These are phyloP conservation scores for Metaphire vulgaris DNA, from an alignment of 1,140 invertebrate genomes.

Conservation along the genomic window DNA sequence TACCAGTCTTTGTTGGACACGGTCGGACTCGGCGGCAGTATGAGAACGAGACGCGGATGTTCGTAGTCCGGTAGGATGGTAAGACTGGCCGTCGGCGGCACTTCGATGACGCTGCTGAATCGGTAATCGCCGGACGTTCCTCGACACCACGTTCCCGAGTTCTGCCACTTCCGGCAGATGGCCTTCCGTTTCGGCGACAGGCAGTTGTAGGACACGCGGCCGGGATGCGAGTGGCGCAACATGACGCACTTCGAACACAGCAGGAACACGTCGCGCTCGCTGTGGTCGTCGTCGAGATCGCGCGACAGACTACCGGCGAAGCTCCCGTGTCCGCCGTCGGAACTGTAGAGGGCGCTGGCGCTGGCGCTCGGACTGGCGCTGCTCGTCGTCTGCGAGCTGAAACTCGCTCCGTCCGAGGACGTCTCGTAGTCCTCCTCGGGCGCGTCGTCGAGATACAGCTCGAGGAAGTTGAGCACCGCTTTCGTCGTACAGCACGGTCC, in stretches of 20 bases:
- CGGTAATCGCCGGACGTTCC: constrained; percentile 25
- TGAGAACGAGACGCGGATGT: constrained; percentile 28
- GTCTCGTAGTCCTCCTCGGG: constrained; percentile 26
- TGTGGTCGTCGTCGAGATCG: constrained; percentile 13
- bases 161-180: constrained; percentile 29
- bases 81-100: constrained; percentile 20
- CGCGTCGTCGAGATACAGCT: constrained; percentile 27
- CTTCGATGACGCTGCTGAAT: constrained; percentile 10
- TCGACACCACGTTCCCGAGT: constrained; percentile 23
- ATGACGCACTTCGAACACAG: constrained; percentile 30
- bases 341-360: constrained; percentile 21
- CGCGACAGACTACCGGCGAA: constrained; percentile 17
- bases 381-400: constrained; percentile 22
- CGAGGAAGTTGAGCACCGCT: constrained; percentile 29
- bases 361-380: constrained; percentile 15
- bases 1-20: constrained; percentile 29
- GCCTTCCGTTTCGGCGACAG: constrained; percentile 26
- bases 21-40: constrained; percentile 27
- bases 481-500: constrained; percentile 31
- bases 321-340: constrained; percentile 26
- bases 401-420: neutral
- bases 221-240: constrained; percentile 26
- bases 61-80: constrained; percentile 30
- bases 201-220: constrained; percentile 22
- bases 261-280: constrained; percentile 22